Evolutionary conservation across 2,797 vertebrate species (phyloP).

Genomic region (Mycteria americana): DNA sequence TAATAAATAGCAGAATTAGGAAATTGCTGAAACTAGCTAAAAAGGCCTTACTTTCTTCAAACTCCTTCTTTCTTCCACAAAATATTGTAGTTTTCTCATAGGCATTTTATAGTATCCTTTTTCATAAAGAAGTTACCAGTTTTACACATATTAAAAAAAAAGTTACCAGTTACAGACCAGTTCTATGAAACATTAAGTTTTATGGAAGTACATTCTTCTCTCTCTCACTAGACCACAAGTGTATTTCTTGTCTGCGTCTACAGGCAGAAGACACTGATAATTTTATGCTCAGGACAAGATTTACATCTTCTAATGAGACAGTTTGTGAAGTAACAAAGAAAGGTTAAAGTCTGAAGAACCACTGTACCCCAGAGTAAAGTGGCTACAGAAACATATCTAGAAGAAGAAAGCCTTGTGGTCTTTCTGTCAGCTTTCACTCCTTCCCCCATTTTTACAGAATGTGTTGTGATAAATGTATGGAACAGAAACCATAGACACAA

Average conservation of each 20-base stretch:
- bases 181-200: background rate
- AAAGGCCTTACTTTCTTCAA: background rate
- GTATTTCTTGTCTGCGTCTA: background rate
- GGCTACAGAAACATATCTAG: background rate
- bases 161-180: background rate
- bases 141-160: background rate
- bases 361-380: background rate
- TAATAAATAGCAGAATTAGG: background rate
- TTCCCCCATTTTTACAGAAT: background rate
- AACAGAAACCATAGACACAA: background rate
- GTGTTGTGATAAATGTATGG: background rate
- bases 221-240: background rate
- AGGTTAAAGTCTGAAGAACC: background rate
- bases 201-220: background rate
- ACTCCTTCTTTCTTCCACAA: background rate
- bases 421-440: background rate
- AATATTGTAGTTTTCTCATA: background rate
- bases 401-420: background rate
- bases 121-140: background rate
- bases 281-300: background rate
- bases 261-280: background rate
- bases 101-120: background rate
- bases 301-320: background rate
- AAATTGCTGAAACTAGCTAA: background rate
- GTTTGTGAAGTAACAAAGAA: background rate